phyloP scores from a whole-genome alignment of 2,888 invertebrate species.

The Caenorhabditis wallacei region DNA sequence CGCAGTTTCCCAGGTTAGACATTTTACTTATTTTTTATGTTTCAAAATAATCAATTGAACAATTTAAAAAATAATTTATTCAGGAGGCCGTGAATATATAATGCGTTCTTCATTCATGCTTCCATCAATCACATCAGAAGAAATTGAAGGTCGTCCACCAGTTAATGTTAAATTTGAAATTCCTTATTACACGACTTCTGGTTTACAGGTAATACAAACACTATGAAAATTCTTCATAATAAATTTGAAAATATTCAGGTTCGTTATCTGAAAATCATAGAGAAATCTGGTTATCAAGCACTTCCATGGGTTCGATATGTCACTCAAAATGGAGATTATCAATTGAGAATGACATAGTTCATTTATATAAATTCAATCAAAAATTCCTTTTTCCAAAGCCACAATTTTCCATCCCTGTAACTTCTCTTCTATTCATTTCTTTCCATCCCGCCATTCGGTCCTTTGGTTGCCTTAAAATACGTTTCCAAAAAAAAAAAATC shows the following conservation, averaged over 20 bases:
- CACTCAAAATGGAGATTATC: constrained; percentile 99
- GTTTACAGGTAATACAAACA: constrained; percentile 90
- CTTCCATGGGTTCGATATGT: constrained; percentile 99
- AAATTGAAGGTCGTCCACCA: constrained; percentile 95
- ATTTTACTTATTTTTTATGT: constrained; percentile 10
- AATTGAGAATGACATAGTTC: constrained; percentile 88
- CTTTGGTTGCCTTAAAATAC: constrained; percentile 44
- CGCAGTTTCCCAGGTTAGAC: constrained; percentile 84
- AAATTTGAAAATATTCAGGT: constrained; percentile 85
- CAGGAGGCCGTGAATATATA: constrained; percentile 94
- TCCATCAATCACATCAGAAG: constrained; percentile 95
- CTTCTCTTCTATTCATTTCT: constrained; percentile 7
- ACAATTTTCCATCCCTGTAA: constrained; percentile 30
- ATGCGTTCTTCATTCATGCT: constrained; percentile 98
- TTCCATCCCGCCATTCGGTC: constrained; percentile 37
- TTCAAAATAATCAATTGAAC: constrained; percentile 4
- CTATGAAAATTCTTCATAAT: neutral
- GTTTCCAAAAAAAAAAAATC: neutral
- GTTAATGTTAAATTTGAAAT: constrained; percentile 99
- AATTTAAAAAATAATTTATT: too few relatives aligned
- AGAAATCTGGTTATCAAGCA: constrained; percentile 99
- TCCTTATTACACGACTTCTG: constrained; percentile 98
- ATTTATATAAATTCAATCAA: neutral
- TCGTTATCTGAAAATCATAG: constrained; percentile 97
- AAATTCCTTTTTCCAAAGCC: neutral